phyloP scores from a whole-genome alignment of 53 echinoderm and acorn worm genomes.

The Actinopyga echinites region DNA sequence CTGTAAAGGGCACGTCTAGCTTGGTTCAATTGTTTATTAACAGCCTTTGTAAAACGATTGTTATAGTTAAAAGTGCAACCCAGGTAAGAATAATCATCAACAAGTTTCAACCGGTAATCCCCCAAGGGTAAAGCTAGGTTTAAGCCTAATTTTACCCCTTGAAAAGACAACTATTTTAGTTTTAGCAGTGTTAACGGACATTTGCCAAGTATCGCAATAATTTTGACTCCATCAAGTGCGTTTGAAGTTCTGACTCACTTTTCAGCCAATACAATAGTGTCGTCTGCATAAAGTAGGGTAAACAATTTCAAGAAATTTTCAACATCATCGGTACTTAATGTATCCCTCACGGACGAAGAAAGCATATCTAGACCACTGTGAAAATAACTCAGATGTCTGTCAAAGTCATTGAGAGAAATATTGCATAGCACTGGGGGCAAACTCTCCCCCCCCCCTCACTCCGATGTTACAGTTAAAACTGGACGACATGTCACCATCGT shows the following conservation, averaged over 20 bases:
- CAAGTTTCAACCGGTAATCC: no score
- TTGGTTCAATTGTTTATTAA: no score
- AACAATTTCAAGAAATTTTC: slow-evolving; percentile 13
- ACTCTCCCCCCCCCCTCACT: slow-evolving; percentile 5
- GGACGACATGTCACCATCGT: not conserved
- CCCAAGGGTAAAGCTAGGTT: no score
- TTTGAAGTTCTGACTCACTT: slow-evolving; percentile 21
- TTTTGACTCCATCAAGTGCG: not conserved
- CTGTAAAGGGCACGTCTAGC: no score
- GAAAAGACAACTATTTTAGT: slow-evolving; percentile 25
- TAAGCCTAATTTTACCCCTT: not conserved
- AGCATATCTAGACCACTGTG: not conserved
- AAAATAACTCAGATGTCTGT: not conserved
- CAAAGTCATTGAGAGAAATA: slow-evolving; percentile 22
- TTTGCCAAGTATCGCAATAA: slow-evolving; percentile 7
- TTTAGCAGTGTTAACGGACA: slow-evolving; percentile 29
- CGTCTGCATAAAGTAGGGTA: slow-evolving; percentile 37
- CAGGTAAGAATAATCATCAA: no score
- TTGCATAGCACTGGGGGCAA: not conserved
- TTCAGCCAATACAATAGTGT: slow-evolving; percentile 20
- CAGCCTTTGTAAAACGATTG: no score
- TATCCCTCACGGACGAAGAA: not conserved
- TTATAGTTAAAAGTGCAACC: no score
- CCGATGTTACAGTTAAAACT: not conserved
- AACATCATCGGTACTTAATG: not conserved